Evolutionary conservation across 1,140 invertebrate genomes (phyloP), one percentile per base, ranked within the genome.

Genomic region (Orussus abietinus): DNA sequence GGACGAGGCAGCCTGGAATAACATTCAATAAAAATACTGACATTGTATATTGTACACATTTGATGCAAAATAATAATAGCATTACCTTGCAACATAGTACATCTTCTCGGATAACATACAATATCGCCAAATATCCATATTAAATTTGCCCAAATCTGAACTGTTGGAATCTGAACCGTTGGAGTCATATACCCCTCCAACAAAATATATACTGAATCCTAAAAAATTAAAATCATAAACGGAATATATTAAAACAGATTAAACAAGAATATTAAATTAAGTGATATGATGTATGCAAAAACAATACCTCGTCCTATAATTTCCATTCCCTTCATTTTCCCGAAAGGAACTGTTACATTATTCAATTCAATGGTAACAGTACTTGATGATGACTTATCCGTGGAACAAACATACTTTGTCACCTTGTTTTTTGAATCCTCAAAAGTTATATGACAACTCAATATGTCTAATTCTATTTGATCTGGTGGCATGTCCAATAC

Each of bases 221-320:
- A n/a, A n/a, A n/a, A n/a, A n/a, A n/a, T 33, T 21, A 22, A 14
- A 19, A 17, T 25, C 11, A 2, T 20, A 20, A 34, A 15, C 3
- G 20, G 17, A 11, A 10, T 18, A 28, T 22, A 10, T 20, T 19
- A 12, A 31, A 14, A 4, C 22, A 42, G 12, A 13, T 9, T 33
- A 18, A 25, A 42, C 6, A 30, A 10, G 15, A 10, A 26, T 33
- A 26, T 32, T 20, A 26, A 30, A 19, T 17, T 26, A 28, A 25
- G 20, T 17, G 5, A 34, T 15, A 46, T 21, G 14, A 34, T 33
- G n/a, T 11, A 36, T 12, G 33, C 6, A 17, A 36, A 14, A 25
- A 30, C 38, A 36, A 15, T 37, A 50, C 61, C 52, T 59, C 54
- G 59, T 11, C 37, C 37, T 45, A 45, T 12, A 18, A 57, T 28